These are phyloP conservation scores for Apis laboriosa DNA, from an alignment of 1,140 invertebrate species.

Conservation along the genomic window DNA sequence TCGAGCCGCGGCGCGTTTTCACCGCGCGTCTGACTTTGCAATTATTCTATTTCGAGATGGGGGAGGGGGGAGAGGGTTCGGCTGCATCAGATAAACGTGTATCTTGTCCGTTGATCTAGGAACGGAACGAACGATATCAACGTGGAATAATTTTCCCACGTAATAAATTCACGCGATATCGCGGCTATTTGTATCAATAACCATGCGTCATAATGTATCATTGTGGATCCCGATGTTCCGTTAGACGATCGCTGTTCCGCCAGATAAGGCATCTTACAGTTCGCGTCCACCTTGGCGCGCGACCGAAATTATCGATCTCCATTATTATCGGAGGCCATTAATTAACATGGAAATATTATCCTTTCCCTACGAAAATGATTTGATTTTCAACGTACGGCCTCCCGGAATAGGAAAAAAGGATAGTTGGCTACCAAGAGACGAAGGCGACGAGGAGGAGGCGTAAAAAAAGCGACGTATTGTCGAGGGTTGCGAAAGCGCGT, in stretches of 20 bases:
- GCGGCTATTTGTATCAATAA: slow-evolving; percentile 61
- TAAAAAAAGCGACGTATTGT: neutral
- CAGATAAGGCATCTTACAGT: slow-evolving; percentile 20
- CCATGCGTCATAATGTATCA: slow-evolving; percentile 56
- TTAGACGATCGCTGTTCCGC: neutral
- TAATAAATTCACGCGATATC: slow-evolving; percentile 56
- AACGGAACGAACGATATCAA: slow-evolving; percentile 40
- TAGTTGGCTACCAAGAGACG: too few species aligned
- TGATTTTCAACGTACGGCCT: too few species aligned
- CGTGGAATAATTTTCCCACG: slow-evolving; percentile 57
- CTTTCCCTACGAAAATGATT: too few species aligned
- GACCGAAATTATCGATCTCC: slow-evolving; percentile 12
- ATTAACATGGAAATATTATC: too few species aligned
- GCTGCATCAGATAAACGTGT: slow-evolving; percentile 38
- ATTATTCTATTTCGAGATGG: slow-evolving; percentile 45
- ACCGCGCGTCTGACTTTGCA: slow-evolving; percentile 37
- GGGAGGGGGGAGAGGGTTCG: neutral
- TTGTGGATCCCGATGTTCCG: neutral
- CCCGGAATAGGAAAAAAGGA: too few species aligned
- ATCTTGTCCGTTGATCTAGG: slow-evolving; percentile 48
- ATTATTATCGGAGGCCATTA: too few species aligned
- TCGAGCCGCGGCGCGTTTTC: neutral
- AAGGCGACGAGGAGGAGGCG: too few species aligned
- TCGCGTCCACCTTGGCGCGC: slow-evolving; percentile 7
- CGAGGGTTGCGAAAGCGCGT: slow-evolving; percentile 20